Evolutionary conservation across 2,888 invertebrate species (phyloP).

Genomic region (Piscicola geometra): DNA sequence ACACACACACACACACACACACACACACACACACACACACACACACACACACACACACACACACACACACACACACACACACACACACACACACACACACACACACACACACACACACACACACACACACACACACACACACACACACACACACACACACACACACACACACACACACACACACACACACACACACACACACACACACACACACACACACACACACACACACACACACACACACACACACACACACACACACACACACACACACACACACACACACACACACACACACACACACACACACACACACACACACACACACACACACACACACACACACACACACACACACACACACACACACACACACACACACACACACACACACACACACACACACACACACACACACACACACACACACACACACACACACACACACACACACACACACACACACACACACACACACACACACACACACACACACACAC

Average conservation of each 20-base stretch:
- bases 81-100: slow-evolving; percentile 24
- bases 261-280: slow-evolving; percentile 16
- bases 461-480: slow-evolving; percentile 13
- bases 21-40: slow-evolving; percentile 21
- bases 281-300: slow-evolving; percentile 5
- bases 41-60: slow-evolving; percentile 25
- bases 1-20: slow-evolving; percentile 20
- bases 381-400: neutral
- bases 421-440: slow-evolving; percentile 19
- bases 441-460: slow-evolving; percentile 19
- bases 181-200: slow-evolving; percentile 20
- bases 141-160: slow-evolving; percentile 16
- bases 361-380: neutral
- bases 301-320: too few relatives aligned
- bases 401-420: slow-evolving; percentile 11
- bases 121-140: slow-evolving; percentile 22
- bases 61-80: slow-evolving; percentile 25
- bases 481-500: slow-evolving; percentile 3
- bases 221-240: slow-evolving; percentile 25
- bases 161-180: slow-evolving; percentile 22
- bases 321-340: too few relatives aligned
- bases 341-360: slow-evolving; percentile 51
- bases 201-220: slow-evolving; percentile 25
- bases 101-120: slow-evolving; percentile 19
- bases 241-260: slow-evolving; percentile 26